These are phyloP conservation scores for Lonchura striata DNA, from an alignment of 2,113 vertebrate genomes.

Conservation along the genomic window DNA sequence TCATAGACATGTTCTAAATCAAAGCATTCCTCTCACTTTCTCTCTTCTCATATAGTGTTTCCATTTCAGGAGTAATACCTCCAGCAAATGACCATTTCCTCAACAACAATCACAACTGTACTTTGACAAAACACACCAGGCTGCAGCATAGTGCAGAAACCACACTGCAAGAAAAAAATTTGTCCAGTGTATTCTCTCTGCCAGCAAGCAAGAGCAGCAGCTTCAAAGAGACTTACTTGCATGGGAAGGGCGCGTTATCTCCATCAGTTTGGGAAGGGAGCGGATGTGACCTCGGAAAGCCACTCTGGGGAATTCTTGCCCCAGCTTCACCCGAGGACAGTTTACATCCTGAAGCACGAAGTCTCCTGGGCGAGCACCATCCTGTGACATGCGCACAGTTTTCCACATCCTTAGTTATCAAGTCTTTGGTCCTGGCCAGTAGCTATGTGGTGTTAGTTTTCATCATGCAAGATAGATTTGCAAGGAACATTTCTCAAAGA, in stretches of 20 bases:
- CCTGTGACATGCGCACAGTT: not conserved
- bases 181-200: not conserved
- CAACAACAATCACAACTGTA: not conserved
- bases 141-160: not conserved
- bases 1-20: not conserved
- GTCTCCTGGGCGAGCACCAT: constrained; percentile 16
- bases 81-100: not conserved
- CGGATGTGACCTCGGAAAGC: constrained; percentile 1
- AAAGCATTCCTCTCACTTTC: not conserved
- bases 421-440: constrained; percentile 20
- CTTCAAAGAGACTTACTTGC: constrained; percentile 44
- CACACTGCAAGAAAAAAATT: rapidly evolving
- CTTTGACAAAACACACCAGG: not conserved
- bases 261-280: constrained; percentile 11
- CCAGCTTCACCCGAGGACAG: not conserved
- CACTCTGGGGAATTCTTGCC: constrained; percentile 1
- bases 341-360: not conserved
- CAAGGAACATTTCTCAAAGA: constrained; percentile 47
- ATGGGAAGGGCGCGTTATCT: not conserved
- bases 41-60: not conserved
- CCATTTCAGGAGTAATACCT: not conserved
- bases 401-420: constrained; percentile 28
- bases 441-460: constrained; percentile 10
- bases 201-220: not conserved
- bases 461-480: constrained; percentile 15